Evolutionary conservation across 2,113 vertebrate species (phyloP), one percentile per base, ranked within the genome.

Genomic region (Gorsachius goisagi): DNA sequence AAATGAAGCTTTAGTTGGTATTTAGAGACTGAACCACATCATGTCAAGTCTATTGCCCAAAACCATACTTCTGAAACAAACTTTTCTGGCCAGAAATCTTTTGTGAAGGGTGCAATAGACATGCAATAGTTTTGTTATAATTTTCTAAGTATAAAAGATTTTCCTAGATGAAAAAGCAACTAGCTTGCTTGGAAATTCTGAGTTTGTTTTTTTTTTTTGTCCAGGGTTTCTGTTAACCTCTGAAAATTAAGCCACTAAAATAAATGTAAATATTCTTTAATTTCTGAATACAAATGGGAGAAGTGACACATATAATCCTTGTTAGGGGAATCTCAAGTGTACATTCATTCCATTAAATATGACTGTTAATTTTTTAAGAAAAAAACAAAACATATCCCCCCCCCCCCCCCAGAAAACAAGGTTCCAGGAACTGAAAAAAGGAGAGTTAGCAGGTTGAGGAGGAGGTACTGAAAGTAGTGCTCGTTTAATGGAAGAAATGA

Each of bases 1-100:
- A 96, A 89, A 87, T 85, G 89, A 78, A 89, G 80, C 64, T 89
- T 95, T 68, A 85, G 73, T 32, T 92, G 69, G n/a, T 94, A 41
- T 86, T 91, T 97, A 94, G 87, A 91, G 67, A 41, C 67, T 21
- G 89, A 92, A 85, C 89, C 64, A 84, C 83, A 71, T 86, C 2
- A 4, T 90, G 72, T 84, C 59, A 56, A 69, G 59, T 71, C 72
- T 86, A 17, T 71, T 90, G 56, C 53, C 33, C 50, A 83, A 88
- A 94, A 32, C 33, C 7, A 11, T 79, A 39, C 47, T 86, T 83
- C 52, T 90, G 80, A 63, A 90, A 66, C 28, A 81, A 77, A 63
- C 30, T 41, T 58, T 67, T 21, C 30, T 85, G 32, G 26, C 33
- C 20, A 81, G 47, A 71, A 92, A 15, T 58, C 15, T 59, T 59